Evolutionary conservation across 2,113 vertebrate species (phyloP), one percentile per base, ranked within the genome.

Genomic region (Aldabrachelys gigantea): DNA sequence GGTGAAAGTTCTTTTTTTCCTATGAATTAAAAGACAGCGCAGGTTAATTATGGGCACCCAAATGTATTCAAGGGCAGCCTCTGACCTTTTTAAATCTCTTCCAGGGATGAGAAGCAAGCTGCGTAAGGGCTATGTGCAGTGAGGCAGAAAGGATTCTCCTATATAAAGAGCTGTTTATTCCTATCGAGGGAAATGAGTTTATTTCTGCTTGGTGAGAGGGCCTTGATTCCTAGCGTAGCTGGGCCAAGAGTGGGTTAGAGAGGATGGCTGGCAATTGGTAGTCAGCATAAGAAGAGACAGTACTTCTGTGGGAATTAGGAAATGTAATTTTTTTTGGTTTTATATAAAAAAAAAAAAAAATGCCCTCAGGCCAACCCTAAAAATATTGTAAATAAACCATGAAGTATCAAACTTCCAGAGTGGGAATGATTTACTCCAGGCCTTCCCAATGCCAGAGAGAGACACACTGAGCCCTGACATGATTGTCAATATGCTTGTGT

Each of bases 401-500:
- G 35, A 69, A 38, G n/a, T 21, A 38, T 69, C 17, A 10, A 69
- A 69, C 65, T 38, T 69, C 65, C 17, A 21, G 35, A 69, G 35
- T 69, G 65, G 7, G 35, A 69, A 8, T 19, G 65, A 38, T 69
- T 17, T 38, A 38, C 16, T 69, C 65, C 8, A 69, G 65, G 8
- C 8, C 65, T 9, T n/a, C 65, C 19, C 16, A 19, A 38, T 1
- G 3, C 65, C 35, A 69, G 35, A 38, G 17, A 35, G 65, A n/a
- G 31, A 69, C 2, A 21, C 76, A 38, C 8, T 56, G 89, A 35
- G 65, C 65, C 17, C 27, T 53, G 54, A 2, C 13, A 10, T n/a
- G 79, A 80, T 54, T 24, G 38, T 41, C 22, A 41, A 21, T 41
- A 13, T 35, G 22, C 25, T 4, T 44, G 1, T 0, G 1, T 14